phyloP scores from a whole-genome alignment of 2,113 vertebrate species.

The Gasterosteus nipponicus region DNA sequence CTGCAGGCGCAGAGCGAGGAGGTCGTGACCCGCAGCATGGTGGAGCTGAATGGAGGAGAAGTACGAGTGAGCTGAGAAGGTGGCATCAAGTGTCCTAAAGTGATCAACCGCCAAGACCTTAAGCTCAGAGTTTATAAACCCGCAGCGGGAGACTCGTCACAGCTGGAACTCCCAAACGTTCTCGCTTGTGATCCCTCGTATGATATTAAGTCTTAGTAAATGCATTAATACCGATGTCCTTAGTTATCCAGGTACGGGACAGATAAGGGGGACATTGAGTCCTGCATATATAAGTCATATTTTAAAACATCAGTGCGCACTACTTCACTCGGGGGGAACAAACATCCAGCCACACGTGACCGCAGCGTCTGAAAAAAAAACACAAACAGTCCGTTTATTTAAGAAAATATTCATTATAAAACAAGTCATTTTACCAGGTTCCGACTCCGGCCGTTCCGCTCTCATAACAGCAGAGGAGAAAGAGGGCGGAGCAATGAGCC shows the following conservation, averaged over 20 bases:
- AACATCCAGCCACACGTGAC: too few species aligned
- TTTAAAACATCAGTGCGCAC: too few species aligned
- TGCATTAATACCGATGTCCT: background rate
- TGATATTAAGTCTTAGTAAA: background rate
- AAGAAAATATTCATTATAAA: background rate
- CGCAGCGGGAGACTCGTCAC: too few species aligned
- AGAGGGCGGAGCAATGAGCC: constrained; percentile 36
- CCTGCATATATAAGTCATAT: background rate
- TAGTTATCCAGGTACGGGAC: background rate
- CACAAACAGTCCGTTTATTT: background rate
- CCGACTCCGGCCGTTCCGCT: background rate
- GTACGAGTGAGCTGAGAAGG: background rate
- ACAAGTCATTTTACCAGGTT: constrained; percentile 37
- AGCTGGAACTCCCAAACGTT: background rate
- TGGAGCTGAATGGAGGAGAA: constrained; percentile 24
- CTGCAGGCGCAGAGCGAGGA: constrained; percentile 54
- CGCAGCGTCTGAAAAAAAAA: background rate
- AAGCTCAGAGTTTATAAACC: background rate
- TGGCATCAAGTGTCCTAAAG: background rate
- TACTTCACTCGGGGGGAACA: background rate
- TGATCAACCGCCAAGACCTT: background rate
- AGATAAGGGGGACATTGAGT: constrained; percentile 24
- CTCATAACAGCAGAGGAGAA: constrained; percentile 37
- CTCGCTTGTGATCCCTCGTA: background rate
- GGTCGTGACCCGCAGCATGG: constrained; percentile 61